Evolutionary conservation across 2,888 invertebrate genomes (phyloP).

Genomic region (Apamea anceps): DNA sequence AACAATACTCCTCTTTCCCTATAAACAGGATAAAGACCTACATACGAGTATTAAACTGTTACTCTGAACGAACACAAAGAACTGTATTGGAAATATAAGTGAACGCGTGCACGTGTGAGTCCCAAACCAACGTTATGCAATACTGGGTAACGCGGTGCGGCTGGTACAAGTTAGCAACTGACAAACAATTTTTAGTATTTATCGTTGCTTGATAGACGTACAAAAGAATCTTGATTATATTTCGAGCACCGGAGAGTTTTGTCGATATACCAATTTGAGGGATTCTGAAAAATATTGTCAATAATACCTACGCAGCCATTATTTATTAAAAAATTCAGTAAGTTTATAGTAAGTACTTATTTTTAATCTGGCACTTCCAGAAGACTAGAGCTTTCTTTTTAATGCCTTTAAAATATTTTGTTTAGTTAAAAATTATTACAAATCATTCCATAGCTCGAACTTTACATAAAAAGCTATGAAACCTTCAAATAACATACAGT

Average conservation of each 20-base stretch:
- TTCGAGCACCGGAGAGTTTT: background rate
- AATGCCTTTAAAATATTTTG: background rate
- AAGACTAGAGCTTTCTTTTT: background rate
- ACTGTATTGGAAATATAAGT: conserved; percentile 31
- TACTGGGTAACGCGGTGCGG: conserved; percentile 25
- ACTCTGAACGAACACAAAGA: conserved; percentile 20
- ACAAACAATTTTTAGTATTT: background rate
- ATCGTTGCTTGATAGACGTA: background rate
- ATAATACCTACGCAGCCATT: background rate
- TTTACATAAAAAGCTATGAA: background rate
- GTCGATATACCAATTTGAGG: background rate
- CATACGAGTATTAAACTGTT: background rate
- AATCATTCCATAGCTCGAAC: background rate
- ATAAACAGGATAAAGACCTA: background rate
- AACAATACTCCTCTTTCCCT: background rate
- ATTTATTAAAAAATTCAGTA: background rate
- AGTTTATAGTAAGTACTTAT: too few species aligned
- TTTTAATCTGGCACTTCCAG: background rate
- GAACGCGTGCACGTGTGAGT: conserved; percentile 56
- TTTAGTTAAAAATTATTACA: too few species aligned
- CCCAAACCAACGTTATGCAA: conserved; percentile 57
- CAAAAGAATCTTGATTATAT: background rate
- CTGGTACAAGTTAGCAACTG: conserved; percentile 34
- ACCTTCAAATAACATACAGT: conserved; percentile 5
- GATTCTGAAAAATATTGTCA: background rate